Evolutionary conservation across 1,140 invertebrate species (phyloP).

Genomic region (Apis mellifera): DNA sequence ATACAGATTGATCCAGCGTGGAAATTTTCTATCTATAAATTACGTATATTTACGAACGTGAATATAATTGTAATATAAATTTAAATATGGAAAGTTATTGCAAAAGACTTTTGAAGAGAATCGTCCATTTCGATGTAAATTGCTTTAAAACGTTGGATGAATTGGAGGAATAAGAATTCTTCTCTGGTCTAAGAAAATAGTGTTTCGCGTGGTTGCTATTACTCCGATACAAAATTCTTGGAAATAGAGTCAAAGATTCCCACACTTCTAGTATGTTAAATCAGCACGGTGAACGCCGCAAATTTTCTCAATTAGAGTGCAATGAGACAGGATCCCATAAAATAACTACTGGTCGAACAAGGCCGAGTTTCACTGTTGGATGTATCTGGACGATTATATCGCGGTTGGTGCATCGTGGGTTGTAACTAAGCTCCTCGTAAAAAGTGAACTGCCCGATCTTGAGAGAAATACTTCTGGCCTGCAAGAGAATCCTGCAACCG

Average conservation of each 20-base stretch:
- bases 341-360: not conserved
- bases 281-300: not conserved
- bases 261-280: not conserved
- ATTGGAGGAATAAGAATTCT: too few species aligned
- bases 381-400: slow-evolving; percentile 15
- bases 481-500: slow-evolving; percentile 20
- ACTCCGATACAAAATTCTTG: not conserved
- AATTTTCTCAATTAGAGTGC: not conserved
- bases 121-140: too few species aligned
- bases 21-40: not conserved
- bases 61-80: too few species aligned
- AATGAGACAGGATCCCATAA: slow-evolving; percentile 2
- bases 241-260: not conserved
- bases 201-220: too few species aligned
- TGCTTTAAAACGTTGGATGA: too few species aligned
- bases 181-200: too few species aligned
- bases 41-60: too few species aligned
- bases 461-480: slow-evolving; percentile 37
- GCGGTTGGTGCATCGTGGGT: not conserved
- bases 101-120: too few species aligned
- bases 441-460: slow-evolving; percentile 29
- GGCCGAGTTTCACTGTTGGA: not conserved
- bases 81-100: too few species aligned
- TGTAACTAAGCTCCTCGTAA: slow-evolving; percentile 20
- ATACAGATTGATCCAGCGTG: not conserved